These are phyloP conservation scores for Schizopygopsis malacanthus DNA, from an alignment of 2,797 vertebrate species.

Conservation along the genomic window DNA sequence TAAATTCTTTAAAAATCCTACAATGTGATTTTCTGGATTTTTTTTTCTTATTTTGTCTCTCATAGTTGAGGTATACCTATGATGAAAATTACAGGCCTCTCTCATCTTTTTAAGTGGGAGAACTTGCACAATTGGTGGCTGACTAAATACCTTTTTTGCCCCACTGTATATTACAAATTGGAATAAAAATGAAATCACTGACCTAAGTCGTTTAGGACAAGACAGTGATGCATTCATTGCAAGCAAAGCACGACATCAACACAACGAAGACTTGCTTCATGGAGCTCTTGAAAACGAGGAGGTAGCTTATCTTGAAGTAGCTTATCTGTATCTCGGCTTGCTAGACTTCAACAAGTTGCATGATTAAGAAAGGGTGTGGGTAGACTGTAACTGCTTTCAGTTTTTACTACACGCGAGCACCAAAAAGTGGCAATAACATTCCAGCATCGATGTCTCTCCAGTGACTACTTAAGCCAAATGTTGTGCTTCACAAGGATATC, in stretches of 20 bases:
- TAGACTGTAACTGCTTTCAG: background rate
- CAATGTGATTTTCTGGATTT: too few species aligned
- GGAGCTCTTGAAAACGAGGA: conserved; percentile 5
- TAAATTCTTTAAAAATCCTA: too few species aligned
- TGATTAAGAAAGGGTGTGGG: background rate
- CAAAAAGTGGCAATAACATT: conserved; percentile 54
- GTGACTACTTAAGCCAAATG: conserved; percentile 52
- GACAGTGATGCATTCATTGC: background rate
- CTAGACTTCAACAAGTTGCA: background rate
- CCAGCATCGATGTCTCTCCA: conserved; percentile 40
- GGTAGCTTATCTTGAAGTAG: conserved; percentile 35
- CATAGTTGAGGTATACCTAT: too few species aligned
- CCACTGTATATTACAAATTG: background rate
- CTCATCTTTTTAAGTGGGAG: too few species aligned
- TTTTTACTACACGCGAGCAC: conserved; percentile 55
- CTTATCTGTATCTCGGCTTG: background rate
- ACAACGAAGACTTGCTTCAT: background rate
- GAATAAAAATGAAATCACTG: background rate
- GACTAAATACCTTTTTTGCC: too few species aligned
- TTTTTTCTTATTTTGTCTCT: too few species aligned
- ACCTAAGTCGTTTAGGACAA: background rate
- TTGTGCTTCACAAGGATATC: conserved; percentile 32
- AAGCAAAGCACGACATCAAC: background rate
- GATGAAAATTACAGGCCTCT: too few species aligned
- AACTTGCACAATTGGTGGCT: too few species aligned